phyloP scores from a whole-genome alignment of 1,140 invertebrate genomes.

The Anoplophora glabripennis region DNA sequence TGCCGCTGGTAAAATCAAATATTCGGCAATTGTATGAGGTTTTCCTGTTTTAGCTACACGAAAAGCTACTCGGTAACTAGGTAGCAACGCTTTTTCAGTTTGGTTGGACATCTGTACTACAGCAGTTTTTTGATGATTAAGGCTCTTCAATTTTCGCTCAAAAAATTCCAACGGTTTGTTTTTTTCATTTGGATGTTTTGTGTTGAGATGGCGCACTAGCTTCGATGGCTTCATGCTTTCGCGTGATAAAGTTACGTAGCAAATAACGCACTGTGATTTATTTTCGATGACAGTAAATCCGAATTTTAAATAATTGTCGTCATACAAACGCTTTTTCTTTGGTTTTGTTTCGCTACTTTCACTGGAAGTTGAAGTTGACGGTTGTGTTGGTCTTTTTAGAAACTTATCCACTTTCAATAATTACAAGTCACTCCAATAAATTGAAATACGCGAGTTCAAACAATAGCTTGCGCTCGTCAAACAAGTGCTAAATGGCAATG shows the following conservation, averaged over 20 bases:
- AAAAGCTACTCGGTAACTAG: slow-evolving; percentile 29
- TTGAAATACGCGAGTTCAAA: too few relatives aligned
- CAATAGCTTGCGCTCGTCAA: too few relatives aligned
- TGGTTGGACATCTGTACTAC: slow-evolving; percentile 32
- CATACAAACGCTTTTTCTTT: slow-evolving; percentile 1
- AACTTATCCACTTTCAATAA: slow-evolving; percentile 3
- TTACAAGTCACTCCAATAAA: too few relatives aligned
- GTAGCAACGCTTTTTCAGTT: slow-evolving; percentile 26
- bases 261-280: slow-evolving; percentile 32
- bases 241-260: slow-evolving; percentile 30
- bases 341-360: background rate
- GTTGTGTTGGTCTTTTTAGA: background rate
- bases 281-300: slow-evolving; percentile 1
- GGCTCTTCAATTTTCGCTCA: slow-evolving; percentile 35
- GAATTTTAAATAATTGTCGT: slow-evolving; percentile 2
- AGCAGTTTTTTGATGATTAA: slow-evolving; percentile 31
- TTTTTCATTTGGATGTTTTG: slow-evolving; percentile 33
- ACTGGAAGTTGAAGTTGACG: background rate
- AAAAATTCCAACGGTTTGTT: slow-evolving; percentile 37
- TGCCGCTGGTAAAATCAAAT: slow-evolving; percentile 35
- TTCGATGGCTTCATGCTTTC: slow-evolving; percentile 40
- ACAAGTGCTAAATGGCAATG: too few relatives aligned
- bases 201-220: slow-evolving; percentile 32
- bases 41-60: slow-evolving; percentile 34
- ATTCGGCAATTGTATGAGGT: slow-evolving; percentile 33